Conservation (phyloP, 2,113 vertebrate genomes). For the Cottus gobio region DNA sequence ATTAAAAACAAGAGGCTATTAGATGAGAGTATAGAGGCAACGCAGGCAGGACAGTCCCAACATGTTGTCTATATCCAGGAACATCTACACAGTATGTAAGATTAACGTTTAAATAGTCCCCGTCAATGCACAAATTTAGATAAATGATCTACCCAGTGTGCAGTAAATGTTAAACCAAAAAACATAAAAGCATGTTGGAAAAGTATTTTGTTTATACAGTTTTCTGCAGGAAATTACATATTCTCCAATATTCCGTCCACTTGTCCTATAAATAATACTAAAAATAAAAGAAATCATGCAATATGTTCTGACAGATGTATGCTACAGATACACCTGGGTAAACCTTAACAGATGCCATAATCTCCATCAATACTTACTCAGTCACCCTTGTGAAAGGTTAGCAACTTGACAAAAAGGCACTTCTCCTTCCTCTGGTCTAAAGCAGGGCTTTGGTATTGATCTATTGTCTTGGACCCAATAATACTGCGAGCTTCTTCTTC, state of each 20-base stretch:
- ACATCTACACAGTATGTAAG: neutral
- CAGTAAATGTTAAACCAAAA: neutral
- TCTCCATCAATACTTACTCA: conserved; percentile 55
- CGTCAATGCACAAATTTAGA: neutral
- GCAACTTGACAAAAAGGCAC: conserved; percentile 54
- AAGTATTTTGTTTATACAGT: neutral
- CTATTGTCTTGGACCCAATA: conserved; percentile 8
- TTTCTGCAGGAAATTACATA: neutral
- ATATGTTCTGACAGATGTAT: neutral
- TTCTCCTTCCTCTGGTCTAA: conserved; percentile 24
- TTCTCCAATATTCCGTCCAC: neutral
- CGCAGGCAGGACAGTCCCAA: neutral
- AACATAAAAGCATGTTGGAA: neutral
- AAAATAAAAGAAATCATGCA: neutral
- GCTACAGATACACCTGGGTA: neutral
- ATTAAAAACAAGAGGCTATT: neutral
- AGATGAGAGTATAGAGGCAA: neutral
- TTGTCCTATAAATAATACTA: no score
- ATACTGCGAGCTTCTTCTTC: conserved; percentile 13
- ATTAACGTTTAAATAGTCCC: neutral
- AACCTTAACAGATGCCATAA: neutral
- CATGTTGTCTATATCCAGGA: neutral
- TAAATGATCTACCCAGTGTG: neutral
- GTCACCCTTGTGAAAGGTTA: conserved; percentile 36
- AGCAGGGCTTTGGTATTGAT: neutral